Conservation (phyloP, 2,888 invertebrate genomes). For the Cryptosula pallasiana region DNA sequence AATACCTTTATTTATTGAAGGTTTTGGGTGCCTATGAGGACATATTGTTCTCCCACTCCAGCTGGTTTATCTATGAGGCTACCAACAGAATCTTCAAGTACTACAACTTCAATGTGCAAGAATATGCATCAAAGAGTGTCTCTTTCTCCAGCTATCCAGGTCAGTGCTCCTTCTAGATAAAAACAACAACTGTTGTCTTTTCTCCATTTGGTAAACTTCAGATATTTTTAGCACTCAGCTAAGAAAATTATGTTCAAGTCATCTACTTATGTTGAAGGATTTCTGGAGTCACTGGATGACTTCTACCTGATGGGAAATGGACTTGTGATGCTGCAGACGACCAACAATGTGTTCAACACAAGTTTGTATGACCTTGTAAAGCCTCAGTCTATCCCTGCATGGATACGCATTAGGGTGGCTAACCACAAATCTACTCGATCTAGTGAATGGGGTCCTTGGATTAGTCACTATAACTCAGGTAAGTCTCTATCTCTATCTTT, state of each 20-base stretch:
- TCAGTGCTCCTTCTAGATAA: too few relatives aligned
- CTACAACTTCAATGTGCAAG: slow-evolving; percentile 42
- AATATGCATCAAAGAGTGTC: slow-evolving; percentile 35
- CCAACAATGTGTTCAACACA: slow-evolving; percentile 45
- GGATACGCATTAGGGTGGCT: slow-evolving; percentile 48
- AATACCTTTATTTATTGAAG: slow-evolving; percentile 31
- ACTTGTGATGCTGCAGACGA: slow-evolving; percentile 49
- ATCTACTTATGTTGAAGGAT: slow-evolving; percentile 41
- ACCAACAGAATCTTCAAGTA: slow-evolving; percentile 48
- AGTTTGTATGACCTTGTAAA: slow-evolving; percentile 38
- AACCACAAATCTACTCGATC: slow-evolving; percentile 47
- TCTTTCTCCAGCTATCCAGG: slow-evolving; percentile 51
- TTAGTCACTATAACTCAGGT: slow-evolving; percentile 46
- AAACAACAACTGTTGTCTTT: too few relatives aligned
- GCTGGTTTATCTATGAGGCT: slow-evolving; percentile 48
- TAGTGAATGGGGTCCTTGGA: slow-evolving; percentile 40
- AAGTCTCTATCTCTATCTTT: too few relatives aligned
- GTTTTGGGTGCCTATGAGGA: slow-evolving; percentile 46
- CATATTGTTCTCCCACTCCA: slow-evolving; percentile 48
- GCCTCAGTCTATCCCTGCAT: slow-evolving; percentile 43
- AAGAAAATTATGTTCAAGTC: too few relatives aligned
- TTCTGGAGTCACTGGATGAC: slow-evolving; percentile 47
- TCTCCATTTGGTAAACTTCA: too few relatives aligned
- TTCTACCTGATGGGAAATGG: slow-evolving; percentile 43
- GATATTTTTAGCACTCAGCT: too few relatives aligned